These are phyloP conservation scores for Minunthozetes semirufus DNA, from an alignment of 2,888 invertebrate species.

Conservation along the genomic window DNA sequence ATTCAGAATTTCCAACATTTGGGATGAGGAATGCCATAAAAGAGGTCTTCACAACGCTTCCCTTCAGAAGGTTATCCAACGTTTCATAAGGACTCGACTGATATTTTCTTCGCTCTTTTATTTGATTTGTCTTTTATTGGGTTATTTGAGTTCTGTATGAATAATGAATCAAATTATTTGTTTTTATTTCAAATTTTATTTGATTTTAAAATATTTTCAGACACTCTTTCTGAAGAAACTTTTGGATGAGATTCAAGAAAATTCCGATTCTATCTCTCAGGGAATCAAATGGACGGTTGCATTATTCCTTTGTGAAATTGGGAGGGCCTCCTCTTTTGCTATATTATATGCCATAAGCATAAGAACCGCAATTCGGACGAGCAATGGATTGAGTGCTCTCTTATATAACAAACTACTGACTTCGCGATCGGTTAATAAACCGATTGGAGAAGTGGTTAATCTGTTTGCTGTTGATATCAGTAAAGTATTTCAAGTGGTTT, in stretches of 20 bases:
- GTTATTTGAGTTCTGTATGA: slow-evolving; percentile 55
- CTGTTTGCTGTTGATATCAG: slow-evolving; percentile 56
- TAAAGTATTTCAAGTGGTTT: slow-evolving; percentile 54
- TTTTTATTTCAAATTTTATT: neutral
- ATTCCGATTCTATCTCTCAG: slow-evolving; percentile 45
- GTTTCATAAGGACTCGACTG: slow-evolving; percentile 52
- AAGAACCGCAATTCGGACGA: slow-evolving; percentile 48
- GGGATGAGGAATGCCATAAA: slow-evolving; percentile 53
- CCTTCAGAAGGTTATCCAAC: slow-evolving; percentile 51
- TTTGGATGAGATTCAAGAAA: slow-evolving; percentile 49
- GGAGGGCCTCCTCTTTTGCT: slow-evolving; percentile 51
- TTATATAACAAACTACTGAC: slow-evolving; percentile 50
- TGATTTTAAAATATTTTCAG: slow-evolving; percentile 45
- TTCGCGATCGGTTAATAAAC: slow-evolving; percentile 52
- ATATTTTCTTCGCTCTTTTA: slow-evolving; percentile 50
- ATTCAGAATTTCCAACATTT: slow-evolving; percentile 52
- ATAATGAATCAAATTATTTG: slow-evolving; percentile 45
- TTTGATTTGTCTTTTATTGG: slow-evolving; percentile 49
- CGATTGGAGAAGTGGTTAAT: slow-evolving; percentile 52
- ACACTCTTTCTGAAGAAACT: slow-evolving; percentile 52
- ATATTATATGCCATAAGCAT: slow-evolving; percentile 54
- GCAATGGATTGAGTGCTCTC: slow-evolving; percentile 45
- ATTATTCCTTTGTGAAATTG: slow-evolving; percentile 51
- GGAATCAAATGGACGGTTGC: slow-evolving; percentile 52
- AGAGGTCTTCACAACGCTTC: slow-evolving; percentile 52